Evolutionary conservation across 2,113 vertebrate genomes (phyloP).

Genomic region (Helogale parvula): DNA sequence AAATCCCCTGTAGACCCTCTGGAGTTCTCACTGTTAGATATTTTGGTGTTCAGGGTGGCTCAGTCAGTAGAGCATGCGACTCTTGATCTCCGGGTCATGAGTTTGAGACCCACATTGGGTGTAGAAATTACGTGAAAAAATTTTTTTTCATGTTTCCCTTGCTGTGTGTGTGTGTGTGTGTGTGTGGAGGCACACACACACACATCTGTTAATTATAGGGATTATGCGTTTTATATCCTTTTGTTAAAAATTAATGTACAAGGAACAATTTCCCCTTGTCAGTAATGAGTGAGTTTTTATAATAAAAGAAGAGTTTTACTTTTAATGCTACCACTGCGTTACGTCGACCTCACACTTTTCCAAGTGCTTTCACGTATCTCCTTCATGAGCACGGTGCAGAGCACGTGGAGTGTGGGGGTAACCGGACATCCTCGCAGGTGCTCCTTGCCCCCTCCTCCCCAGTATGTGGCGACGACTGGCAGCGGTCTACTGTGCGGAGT

Average conservation of each 20-base stretch:
- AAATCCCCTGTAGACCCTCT: neutral
- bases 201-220: neutral
- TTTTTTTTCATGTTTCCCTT: neutral
- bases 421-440: neutral
- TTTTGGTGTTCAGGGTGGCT: neutral
- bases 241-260: neutral
- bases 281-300: neutral
- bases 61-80: neutral
- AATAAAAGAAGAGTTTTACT: neutral
- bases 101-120: neutral
- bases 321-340: neutral
- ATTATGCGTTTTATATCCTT: neutral
- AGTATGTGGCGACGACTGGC: neutral
- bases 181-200: neutral
- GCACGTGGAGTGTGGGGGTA: neutral
- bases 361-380: neutral
- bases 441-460: neutral
- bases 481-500: neutral
- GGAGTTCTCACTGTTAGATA: neutral
- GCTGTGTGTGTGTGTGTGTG: neutral
- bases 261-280: neutral
- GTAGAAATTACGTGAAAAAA: neutral
- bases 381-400: neutral
- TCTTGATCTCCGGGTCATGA: neutral
- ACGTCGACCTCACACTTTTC: neutral